Evolutionary conservation across 2,888 invertebrate species (phyloP), one percentile per base, ranked within the genome.

Genomic region (Drosophila testacea): DNA sequence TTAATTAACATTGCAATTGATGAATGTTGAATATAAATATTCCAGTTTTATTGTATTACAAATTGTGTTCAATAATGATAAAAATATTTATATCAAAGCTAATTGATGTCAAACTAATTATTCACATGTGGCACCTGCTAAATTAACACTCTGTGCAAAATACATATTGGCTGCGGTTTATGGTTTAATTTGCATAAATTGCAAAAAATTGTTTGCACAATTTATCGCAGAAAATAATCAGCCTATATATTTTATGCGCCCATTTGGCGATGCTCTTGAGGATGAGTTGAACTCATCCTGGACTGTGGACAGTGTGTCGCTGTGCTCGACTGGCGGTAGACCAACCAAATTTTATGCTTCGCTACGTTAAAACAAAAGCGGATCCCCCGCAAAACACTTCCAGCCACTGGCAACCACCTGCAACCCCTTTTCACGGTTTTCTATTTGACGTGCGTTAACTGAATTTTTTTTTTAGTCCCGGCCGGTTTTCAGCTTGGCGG

Each of bases 341-440:
- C 79, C 79, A 68, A 79, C 71, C 69, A 67, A 82, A 85, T 85
- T 89, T 76, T 73, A 89, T 79, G 86, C 86, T 74, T 88, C 72
- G 90, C 50, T 74, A 76, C 67, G 16, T 62, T 74, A 66, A 78
- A 78, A 83, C 83, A 86, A 80, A 72, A 61, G 69, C 70, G 47
- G 61, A 47, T 9, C 10, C 13, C 13, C 16, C 32, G 3, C 13
- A 16, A 48, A 34, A 10, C 48, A 32, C 48, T 48, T 32, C 10
- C 22, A 28, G 22, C 27, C 44, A 51, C 38, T 52, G 52, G 44
- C 65, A 56, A 57, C 42, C 38, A 52, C 46, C 63, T 68, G 79
- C 81, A 75, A 79, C 81, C 85, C 74, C 69, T 73, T 79, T 36
- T 59, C 57, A 61, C 50, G 61, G 48, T 34, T 42, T 22, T 28